These are phyloP conservation scores for Netelia virgata DNA, from an alignment of 2,888 invertebrate species.

Conservation along the genomic window DNA sequence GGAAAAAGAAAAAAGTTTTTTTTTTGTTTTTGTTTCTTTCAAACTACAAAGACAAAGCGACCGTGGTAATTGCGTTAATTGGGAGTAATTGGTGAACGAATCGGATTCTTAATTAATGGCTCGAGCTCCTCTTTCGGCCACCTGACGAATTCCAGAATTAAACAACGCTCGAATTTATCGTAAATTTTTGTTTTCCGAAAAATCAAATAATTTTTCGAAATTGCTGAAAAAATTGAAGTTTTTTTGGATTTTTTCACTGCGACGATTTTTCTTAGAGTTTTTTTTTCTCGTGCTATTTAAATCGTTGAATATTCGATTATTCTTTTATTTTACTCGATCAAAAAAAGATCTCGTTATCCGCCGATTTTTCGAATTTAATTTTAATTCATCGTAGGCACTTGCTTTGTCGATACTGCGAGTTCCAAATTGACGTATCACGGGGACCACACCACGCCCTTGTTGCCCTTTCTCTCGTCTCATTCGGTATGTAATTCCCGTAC, in stretches of 20 bases:
- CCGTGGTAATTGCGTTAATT: constrained; percentile 4
- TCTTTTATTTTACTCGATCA: neutral
- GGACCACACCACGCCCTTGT: constrained; percentile 41
- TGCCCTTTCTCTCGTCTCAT: constrained; percentile 1
- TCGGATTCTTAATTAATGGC: constrained; percentile 19
- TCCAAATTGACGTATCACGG: constrained; percentile 25
- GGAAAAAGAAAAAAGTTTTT: no score
- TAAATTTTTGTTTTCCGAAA: constrained; percentile 1
- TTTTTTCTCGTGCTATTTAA: neutral
- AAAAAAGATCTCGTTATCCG: neutral
- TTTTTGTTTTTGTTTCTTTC: no score
- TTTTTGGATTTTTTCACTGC: neutral
- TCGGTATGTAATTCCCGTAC: constrained; percentile 14
- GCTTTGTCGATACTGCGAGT: constrained; percentile 13
- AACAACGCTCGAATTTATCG: neutral
- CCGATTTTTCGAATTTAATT: neutral
- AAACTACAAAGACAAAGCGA: neutral
- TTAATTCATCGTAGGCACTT: constrained; percentile 17
- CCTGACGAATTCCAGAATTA: neutral
- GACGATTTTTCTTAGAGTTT: neutral
- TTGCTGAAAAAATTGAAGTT: neutral
- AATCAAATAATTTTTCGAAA: neutral
- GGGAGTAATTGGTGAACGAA: constrained; percentile 29
- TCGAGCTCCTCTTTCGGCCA: neutral
- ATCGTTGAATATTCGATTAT: neutral